Conservation (phyloP, 2,113 vertebrate species). For the Tragelaphus strepsiceros region DNA sequence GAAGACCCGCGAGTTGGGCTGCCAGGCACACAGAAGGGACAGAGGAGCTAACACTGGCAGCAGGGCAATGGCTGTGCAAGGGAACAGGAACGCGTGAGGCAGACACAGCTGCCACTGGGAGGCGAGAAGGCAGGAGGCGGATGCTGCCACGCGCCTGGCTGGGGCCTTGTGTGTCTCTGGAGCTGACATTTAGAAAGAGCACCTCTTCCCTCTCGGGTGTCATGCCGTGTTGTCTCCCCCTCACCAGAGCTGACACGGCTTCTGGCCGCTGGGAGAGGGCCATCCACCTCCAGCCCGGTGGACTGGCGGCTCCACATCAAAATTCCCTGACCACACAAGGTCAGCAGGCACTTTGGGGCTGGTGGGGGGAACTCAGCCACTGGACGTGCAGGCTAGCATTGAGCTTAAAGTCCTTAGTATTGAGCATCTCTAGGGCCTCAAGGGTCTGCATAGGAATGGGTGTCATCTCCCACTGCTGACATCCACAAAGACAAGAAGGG, state of each 20-base stretch:
- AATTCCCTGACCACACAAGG: not conserved
- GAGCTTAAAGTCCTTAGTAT: not conserved
- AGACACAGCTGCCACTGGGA: rapidly evolving
- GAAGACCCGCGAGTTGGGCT: not conserved
- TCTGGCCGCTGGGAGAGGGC: not conserved
- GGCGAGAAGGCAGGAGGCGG: not conserved
- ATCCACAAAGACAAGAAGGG: not conserved
- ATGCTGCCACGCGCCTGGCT: rapidly evolving
- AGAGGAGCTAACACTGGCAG: not conserved
- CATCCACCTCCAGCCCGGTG: rapidly evolving
- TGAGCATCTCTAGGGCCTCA: not conserved
- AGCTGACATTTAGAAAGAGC: not conserved
- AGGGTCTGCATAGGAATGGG: not conserved
- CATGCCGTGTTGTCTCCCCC: rapidly evolving
- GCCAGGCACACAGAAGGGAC: not conserved
- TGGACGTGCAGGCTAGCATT: not conserved
- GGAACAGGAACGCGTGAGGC: not conserved
- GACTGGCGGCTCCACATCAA: not conserved
- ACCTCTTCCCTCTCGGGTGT: not conserved
- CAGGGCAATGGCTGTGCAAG: not conserved
- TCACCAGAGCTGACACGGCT: not conserved
- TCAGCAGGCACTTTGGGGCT: rapidly evolving
- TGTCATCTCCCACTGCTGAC: not conserved
- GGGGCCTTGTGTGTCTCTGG: not conserved
- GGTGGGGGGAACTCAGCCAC: not conserved